Base-by-base conservation (phyloP, 2,797 vertebrate genomes). In the Cuniculus paca region DNA sequence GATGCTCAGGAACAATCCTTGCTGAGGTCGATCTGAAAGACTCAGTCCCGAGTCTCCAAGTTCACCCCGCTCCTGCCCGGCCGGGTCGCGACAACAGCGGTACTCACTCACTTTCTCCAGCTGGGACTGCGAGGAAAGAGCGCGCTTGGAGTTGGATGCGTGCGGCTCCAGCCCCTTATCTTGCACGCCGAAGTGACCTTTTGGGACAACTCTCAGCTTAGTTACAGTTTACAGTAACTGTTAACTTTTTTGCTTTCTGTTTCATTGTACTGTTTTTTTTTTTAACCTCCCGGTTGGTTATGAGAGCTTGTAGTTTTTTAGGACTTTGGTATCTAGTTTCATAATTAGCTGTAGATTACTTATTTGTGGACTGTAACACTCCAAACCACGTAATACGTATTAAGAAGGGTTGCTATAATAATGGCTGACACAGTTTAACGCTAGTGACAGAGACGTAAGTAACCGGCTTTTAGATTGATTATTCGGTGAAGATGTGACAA, bases 281-380 rank as follows among this genome's bases (percentile, higher is more conserved):
- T 45, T 11, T 45, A 26, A 77, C 60, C 70, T 92, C 58, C 16
- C 2, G 60, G 28, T 93, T 61, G 65, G 2, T 75, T 50, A 20
- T 34, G 52, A 88, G 86, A 80, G 54, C 28, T 80, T 82, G 65
- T 83, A 92, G 68, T 95, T 88, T 75, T 77, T 56, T 22, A 61
- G 81, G 75, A 88, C 91, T 85, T 94, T 5, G 77, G 2, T 61
- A 14, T n/a, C 77, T 19, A 34, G 45, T 45, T 60, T 81, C 8
- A 63, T 45, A 22, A n/a, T 45, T 63, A 54, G 45, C 28, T 61
- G n/a, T 88, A 54, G 77, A 63, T 79, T n/a, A 54, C 60, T 65
- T 50, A 52, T 58, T 61, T 80, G 91, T 93, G 61, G 0, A 58
- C 11, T 45, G 4, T 75, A 65, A 48, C 60, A 10, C 26, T 1